phyloP scores from a whole-genome alignment of 2,113 vertebrate genomes.

The Tylochromis polylepis region DNA sequence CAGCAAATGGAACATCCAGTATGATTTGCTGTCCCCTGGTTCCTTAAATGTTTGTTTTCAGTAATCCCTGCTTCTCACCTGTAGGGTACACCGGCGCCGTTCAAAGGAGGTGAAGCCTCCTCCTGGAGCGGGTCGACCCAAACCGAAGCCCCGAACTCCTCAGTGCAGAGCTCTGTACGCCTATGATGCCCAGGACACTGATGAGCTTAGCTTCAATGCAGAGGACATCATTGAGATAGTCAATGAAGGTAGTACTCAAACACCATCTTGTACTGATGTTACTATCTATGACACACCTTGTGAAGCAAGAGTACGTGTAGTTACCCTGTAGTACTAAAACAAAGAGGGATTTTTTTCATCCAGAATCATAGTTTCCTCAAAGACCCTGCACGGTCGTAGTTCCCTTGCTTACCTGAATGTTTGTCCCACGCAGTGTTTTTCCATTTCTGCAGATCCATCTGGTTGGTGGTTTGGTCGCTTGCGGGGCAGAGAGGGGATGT shows the following conservation, averaged over 20 bases:
- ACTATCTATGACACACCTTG: neutral
- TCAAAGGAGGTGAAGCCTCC: slow-evolving; percentile 77
- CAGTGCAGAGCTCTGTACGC: slow-evolving; percentile 78
- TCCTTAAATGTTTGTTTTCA: neutral
- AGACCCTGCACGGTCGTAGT: rapidly evolving
- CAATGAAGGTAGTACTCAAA: slow-evolving; percentile 66
- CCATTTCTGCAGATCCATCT: slow-evolving; percentile 64
- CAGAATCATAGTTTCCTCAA: neutral
- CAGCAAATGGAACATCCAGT: neutral
- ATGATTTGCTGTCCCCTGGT: neutral
- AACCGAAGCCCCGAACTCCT: slow-evolving; percentile 70
- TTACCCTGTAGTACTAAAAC: neutral
- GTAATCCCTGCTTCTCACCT: neutral
- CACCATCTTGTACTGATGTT: neutral
- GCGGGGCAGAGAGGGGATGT: slow-evolving; percentile 78
- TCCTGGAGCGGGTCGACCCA: slow-evolving; percentile 74
- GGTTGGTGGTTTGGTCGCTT: slow-evolving; percentile 82
- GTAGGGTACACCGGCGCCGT: slow-evolving; percentile 73
- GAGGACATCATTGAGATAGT: slow-evolving; percentile 77
- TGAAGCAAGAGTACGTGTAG: neutral
- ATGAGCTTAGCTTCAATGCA: slow-evolving; percentile 81
- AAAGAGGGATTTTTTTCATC: neutral
- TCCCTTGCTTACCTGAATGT: neutral
- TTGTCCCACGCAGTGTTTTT: neutral
- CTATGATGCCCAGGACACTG: slow-evolving; percentile 84